phyloP scores from a whole-genome alignment of 2,797 vertebrate species.

The Pterois miles region DNA sequence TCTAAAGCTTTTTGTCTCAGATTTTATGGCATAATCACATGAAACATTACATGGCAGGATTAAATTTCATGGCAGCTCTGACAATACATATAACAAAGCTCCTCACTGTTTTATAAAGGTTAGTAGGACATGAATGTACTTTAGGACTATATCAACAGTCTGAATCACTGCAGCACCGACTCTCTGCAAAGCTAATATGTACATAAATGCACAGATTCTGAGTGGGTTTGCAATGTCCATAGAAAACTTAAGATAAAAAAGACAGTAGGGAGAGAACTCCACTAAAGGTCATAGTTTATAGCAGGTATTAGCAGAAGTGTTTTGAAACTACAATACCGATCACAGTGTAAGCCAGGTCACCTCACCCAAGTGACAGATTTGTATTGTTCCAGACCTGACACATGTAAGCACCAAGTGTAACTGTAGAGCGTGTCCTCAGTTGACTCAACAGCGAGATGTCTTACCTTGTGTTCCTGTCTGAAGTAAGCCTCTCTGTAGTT shows the following conservation, averaged over 20 bases:
- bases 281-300: neutral
- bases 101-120: neutral
- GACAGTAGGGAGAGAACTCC: neutral
- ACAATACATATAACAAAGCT: neutral
- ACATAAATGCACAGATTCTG: neutral
- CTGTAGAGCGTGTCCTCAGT: neutral
- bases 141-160: neutral
- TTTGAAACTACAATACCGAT: neutral
- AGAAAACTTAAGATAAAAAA: neutral
- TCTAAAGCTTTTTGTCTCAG: neutral
- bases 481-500: conserved; percentile 10
- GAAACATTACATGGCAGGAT: neutral
- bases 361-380: conserved; percentile 1
- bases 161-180: neutral
- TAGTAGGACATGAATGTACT: neutral
- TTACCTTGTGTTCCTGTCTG: conserved; percentile 15
- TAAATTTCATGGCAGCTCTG: neutral
- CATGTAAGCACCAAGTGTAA: neutral
- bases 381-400: neutral
- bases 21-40: neutral
- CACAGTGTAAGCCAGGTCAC: neutral
- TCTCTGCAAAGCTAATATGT: neutral
- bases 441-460: neutral
- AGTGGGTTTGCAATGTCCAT: neutral
- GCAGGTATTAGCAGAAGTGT: neutral